Conservation (phyloP, 35 echinoderm and acorn worm genomes). For the Stichopus chloronotus region DNA sequence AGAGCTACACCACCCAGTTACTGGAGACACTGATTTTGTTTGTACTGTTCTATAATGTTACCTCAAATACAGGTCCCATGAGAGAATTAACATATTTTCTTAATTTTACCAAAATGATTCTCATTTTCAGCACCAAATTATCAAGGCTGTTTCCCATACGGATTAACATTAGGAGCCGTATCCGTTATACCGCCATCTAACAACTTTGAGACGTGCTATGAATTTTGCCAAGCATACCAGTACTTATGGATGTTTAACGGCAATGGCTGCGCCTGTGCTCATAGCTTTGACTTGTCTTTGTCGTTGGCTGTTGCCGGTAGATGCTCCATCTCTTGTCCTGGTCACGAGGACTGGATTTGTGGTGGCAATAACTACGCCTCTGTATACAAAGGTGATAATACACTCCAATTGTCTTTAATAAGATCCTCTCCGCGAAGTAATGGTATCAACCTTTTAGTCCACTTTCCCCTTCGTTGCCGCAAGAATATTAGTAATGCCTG, state of each 20-base stretch:
- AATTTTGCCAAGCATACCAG: background rate
- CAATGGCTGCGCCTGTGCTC: background rate
- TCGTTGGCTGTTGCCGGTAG: too few relatives aligned
- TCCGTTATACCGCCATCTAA: background rate
- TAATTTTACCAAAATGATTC: too few relatives aligned
- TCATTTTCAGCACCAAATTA: background rate
- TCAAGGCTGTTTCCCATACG: background rate
- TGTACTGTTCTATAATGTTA: background rate
- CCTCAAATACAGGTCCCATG: background rate
- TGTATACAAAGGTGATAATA: constrained; percentile 4
- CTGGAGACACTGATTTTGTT: too few relatives aligned
- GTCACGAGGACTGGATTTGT: constrained; percentile 17
- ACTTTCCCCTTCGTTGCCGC: too few relatives aligned
- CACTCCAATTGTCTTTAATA: too few relatives aligned
- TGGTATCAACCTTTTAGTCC: too few relatives aligned
- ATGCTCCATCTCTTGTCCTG: background rate
- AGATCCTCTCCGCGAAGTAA: too few relatives aligned
- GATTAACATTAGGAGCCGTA: background rate
- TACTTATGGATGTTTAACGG: background rate
- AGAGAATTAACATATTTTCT: too few relatives aligned
- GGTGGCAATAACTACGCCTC: background rate
- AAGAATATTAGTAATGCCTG: too few relatives aligned
- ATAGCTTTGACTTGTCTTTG: background rate
- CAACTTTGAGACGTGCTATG: background rate
- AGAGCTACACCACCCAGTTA: too few relatives aligned